Evolutionary conservation across 1,140 invertebrate genomes (phyloP), one percentile per base, ranked within the genome.

Genomic region (Acromyrmex heyeri): DNA sequence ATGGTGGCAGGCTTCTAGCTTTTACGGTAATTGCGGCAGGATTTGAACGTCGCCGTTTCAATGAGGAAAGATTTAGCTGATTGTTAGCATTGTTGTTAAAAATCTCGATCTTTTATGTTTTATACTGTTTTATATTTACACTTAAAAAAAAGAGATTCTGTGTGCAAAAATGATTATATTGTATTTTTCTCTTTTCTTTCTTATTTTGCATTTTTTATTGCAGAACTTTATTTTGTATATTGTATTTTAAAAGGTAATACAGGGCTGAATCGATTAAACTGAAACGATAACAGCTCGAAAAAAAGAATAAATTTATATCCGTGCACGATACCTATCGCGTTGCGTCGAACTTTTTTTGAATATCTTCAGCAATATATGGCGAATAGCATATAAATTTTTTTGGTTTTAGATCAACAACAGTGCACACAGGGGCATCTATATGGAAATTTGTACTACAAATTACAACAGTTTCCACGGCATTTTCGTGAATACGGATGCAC

Each of bases 281-380:
- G 55, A 83, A 83, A 83, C 69, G 69, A 83, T 81, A 73, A 83
- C 69, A 61, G 48, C 30, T 81, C 27, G 69, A 38, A 82, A 83
- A 57, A 69, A 44, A 24, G 61, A 67, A 82, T 73, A 83, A 83
- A 83, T 75, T 73, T 72, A 83, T 83, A 73, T 62, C 69, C 55
- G 38, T 38, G 27, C 55, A 30, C 69, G 79, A 61, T 83, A 83
- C 1, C 79, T 82, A 83, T 82, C 79, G 38, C 24, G 27, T 82
- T 61, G 24, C 48, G 73, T 73, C 44, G 79, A 82, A 82, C 67
- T 82, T 82, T 82, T 24, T 82, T 82, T 61, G 34, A 73, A 82
- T 82, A 82, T 82, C 79, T 82, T 82, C 79, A 75, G 38, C 79
- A 83, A 75, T 83, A 73, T 73, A 83, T 83, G 38, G 79, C 55